Base-by-base conservation (phyloP, 1,140 invertebrate species). In the Whitmania pigra region DNA sequence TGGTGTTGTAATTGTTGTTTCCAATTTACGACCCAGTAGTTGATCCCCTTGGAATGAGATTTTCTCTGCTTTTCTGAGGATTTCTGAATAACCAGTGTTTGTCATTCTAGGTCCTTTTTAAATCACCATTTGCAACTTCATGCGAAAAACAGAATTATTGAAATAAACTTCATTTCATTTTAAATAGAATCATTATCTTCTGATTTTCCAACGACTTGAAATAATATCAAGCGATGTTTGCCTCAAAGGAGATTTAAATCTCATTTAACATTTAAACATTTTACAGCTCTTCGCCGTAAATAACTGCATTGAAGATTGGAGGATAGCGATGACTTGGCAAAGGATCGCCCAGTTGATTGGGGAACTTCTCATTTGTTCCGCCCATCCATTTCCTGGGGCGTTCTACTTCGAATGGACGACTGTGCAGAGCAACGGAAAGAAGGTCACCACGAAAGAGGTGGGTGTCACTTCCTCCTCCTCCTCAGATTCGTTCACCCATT, bases 261-360 rank as follows among this genome's bases (percentile, higher is more conserved):
- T 49, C 57, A n/a, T 31, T 63, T 13, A 63, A 63, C 29, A 9
- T 22, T 25, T 63, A 11, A 63, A 63, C 55, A 29, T 43, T 13
- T 74, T 73, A 13, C 74, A 74, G 69, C 68, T 75, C 66, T 74
- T 75, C 71, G 72, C 74, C 67, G 96, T 97, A 85, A 93, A 97
- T 87, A 99, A 99, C 86, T 97, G 94, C 85, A 94, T 96, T 69
- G 96, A 99, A 84, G 96, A 99, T 85, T 99, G 96, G 96, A 87
- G 95, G 80, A 99, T 99, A 84, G 95, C 96, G 75, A 95, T 99
- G 89, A 98, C 95, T 73, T 95, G 91, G 89, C 90, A 94, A 84
- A 85, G 94, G 81, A 92, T 94, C 83, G 87, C 88, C 76, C 92
- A 96, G 84, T 94, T 99, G 79, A 85, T 87, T 49, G 86, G 96